These are phyloP conservation scores for Athalia rosae DNA, from an alignment of 2,888 invertebrate genomes.

Conservation along the genomic window DNA sequence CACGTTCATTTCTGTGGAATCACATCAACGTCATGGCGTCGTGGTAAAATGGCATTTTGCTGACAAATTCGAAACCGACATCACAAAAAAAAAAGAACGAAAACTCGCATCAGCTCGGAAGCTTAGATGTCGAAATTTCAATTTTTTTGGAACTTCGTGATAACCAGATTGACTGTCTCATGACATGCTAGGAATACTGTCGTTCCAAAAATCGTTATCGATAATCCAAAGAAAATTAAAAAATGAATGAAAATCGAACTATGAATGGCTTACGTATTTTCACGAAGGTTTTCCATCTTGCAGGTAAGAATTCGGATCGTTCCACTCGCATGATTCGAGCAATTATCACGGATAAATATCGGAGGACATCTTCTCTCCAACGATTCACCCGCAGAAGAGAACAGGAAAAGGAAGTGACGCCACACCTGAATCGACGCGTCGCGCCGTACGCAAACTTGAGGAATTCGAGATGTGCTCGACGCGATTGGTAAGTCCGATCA, in stretches of 20 bases:
- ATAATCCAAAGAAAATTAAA: not conserved
- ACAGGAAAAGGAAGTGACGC: slow-evolving; percentile 33
- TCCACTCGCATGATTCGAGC: not conserved
- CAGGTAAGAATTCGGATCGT: not conserved
- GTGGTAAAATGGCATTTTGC: not conserved
- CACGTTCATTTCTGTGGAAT: no score
- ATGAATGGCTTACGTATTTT: slow-evolving; percentile 17
- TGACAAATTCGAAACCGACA: not conserved
- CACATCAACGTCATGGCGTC: not conserved
- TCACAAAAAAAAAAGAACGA: not conserved
- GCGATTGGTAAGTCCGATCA: slow-evolving; percentile 14
- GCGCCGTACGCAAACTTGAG: not conserved
- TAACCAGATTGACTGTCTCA: no score
- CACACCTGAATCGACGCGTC: not conserved
- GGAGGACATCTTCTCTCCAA: slow-evolving; percentile 12
- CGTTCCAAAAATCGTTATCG: no score
- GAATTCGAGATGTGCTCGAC: not conserved
- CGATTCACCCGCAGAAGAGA: not conserved
- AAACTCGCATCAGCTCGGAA: no score
- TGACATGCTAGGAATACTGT: no score
- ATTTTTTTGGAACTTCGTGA: no score
- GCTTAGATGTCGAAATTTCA: no score
- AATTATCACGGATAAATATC: slow-evolving; percentile 16
- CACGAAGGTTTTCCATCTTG: not conserved
- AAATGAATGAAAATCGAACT: not conserved